Evolutionary conservation across 2,888 invertebrate genomes (phyloP).

Genomic region (Tipula lateralis): DNA sequence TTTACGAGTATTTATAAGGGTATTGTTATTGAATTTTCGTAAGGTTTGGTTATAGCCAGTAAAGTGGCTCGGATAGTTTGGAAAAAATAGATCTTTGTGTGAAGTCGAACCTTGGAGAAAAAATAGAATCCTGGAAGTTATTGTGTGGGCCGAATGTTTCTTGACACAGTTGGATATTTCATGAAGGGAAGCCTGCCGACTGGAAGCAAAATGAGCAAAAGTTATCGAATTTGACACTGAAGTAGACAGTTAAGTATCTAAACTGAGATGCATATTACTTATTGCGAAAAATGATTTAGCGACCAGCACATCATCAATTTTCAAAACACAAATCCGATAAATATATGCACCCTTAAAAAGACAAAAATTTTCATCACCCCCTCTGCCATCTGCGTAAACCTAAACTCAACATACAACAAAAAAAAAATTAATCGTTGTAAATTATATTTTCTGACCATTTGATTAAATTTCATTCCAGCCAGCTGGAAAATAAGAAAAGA

Average conservation of each 20-base stretch:
- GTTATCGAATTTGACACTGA: too few species aligned
- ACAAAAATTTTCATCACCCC: background rate
- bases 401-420: background rate
- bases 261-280: too few species aligned
- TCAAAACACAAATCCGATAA: background rate
- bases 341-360: background rate
- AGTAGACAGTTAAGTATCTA: too few species aligned
- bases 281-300: background rate
- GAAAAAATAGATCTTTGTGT: too few species aligned
- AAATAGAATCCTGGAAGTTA: too few species aligned
- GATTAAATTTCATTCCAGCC: background rate
- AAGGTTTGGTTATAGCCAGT: too few species aligned
- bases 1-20: background rate
- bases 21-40: background rate
- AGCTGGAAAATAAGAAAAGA: slow-evolving; percentile 5
- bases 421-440: background rate
- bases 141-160: too few species aligned
- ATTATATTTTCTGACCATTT: background rate
- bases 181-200: too few species aligned
- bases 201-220: too few species aligned
- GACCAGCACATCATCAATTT: background rate
- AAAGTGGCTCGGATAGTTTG: too few species aligned
- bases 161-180: too few species aligned
- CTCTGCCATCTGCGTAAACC: background rate
- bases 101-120: too few species aligned